Evolutionary conservation across 2,888 invertebrate species (phyloP).

Genomic region (Tinea trinotella): DNA sequence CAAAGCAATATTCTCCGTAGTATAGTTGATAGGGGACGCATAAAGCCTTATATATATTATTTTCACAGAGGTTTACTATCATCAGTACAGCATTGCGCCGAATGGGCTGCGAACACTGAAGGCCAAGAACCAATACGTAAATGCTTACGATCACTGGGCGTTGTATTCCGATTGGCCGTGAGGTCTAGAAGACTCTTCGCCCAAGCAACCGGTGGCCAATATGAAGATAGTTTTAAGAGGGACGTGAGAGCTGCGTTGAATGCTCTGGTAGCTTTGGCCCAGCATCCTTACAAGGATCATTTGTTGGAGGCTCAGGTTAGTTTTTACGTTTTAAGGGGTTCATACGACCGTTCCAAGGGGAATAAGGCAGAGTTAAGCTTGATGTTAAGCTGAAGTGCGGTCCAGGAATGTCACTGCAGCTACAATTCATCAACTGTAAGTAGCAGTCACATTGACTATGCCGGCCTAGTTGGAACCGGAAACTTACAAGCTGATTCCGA

Average conservation of each 20-base stretch:
- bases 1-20: too few relatives aligned
- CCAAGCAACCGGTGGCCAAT: conserved; percentile 89
- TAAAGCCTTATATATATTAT: background rate
- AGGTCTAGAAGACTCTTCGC: conserved; percentile 89
- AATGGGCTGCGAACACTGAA: conserved; percentile 87
- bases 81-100: conserved; percentile 92
- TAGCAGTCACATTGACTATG: too few relatives aligned
- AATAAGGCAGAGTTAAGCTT: too few relatives aligned
- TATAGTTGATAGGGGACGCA: too few relatives aligned
- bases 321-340: too few relatives aligned
- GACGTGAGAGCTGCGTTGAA: conserved; percentile 87
- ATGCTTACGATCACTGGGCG: conserved; percentile 91
- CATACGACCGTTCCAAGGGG: too few relatives aligned
- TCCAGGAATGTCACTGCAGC: too few relatives aligned
- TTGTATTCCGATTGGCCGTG: conserved; percentile 93
- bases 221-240: conserved; percentile 87
- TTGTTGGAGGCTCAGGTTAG: conserved; percentile 82
- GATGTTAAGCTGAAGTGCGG: too few relatives aligned
- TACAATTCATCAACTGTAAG: too few relatives aligned
- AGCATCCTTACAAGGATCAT: conserved; percentile 78
- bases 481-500: too few relatives aligned
- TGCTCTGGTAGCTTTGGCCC: conserved; percentile 81
- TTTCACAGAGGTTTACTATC: conserved; percentile 81
- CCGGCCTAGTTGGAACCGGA: too few relatives aligned
- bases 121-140: conserved; percentile 92